Conservation (phyloP, 1,140 invertebrate genomes). For the Leptinotarsa texana region DNA sequence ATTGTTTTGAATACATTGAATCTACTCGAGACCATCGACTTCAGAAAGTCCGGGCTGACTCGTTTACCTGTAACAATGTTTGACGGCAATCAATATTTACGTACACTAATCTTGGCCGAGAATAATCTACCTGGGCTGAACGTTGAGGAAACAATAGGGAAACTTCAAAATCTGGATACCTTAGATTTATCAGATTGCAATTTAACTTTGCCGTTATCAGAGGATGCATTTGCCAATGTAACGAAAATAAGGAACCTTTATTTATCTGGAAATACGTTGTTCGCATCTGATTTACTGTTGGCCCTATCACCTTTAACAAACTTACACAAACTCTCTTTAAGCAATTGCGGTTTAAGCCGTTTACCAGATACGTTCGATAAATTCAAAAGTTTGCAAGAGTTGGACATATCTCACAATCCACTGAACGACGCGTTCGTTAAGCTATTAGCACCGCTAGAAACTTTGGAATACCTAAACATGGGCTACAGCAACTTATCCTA, state of each 20-base stretch:
- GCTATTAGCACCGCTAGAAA: slow-evolving; percentile 67
- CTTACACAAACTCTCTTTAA: slow-evolving; percentile 68
- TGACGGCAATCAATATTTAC: slow-evolving; percentile 66
- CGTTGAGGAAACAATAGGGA: slow-evolving; percentile 67
- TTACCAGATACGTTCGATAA: slow-evolving; percentile 70
- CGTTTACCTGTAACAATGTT: slow-evolving; percentile 69
- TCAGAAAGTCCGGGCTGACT: slow-evolving; percentile 64
- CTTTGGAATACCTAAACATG: slow-evolving; percentile 73
- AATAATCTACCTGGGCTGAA: slow-evolving; percentile 69
- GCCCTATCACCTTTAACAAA: slow-evolving; percentile 68
- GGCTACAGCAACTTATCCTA: slow-evolving; percentile 71
- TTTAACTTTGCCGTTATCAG: slow-evolving; percentile 67
- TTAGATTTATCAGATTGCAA: slow-evolving; percentile 72
- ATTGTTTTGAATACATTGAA: slow-evolving; percentile 62
- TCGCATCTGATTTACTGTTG: slow-evolving; percentile 67
- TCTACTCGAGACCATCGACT: slow-evolving; percentile 67
- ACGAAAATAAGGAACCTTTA: slow-evolving; percentile 68
- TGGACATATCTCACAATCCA: slow-evolving; percentile 72
- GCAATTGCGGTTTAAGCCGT: slow-evolving; percentile 66
- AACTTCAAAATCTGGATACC: slow-evolving; percentile 68
- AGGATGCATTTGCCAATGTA: slow-evolving; percentile 70
- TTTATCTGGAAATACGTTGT: slow-evolving; percentile 70
- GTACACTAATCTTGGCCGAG: slow-evolving; percentile 67
- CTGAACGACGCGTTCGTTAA: slow-evolving; percentile 70
- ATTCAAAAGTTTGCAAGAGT: slow-evolving; percentile 67